Evolutionary conservation across 1,140 invertebrate genomes (phyloP), one percentile per base, ranked within the genome.

Genomic region (Platyura marginata): DNA sequence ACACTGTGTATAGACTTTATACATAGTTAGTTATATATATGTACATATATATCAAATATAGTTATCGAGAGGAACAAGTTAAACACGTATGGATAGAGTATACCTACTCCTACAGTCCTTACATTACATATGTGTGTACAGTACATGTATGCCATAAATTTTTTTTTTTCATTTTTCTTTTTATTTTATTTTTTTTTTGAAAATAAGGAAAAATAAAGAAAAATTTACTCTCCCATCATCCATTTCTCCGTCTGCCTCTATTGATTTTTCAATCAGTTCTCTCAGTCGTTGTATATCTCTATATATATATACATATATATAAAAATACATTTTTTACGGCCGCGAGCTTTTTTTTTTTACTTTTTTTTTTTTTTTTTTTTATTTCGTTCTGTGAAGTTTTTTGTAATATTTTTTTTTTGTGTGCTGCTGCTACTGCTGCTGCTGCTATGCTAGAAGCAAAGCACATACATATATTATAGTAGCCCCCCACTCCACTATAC

Each of bases 191-290:
- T 13, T 51, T 29, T 29, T 29, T 29, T 13, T 29, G 25, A 6
- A 29, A 29, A 13, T 29, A 29, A n/a, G 25, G 13, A 48, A 51
- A 51, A 46, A 45, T 41, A 52, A 50, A 56, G 54, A 44, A 51
- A 36, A 13, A 8, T 36, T 36, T n/a, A 10, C 34, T 13, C 15
- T 10, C 34, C 16, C 34, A 13, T 36, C 16, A 5, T 16, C 9
- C 13, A 29, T 29, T 8, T 29, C 25, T 29, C 6, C 13, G 40
- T 41, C 40, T 41, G 40, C 22, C 21, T 41, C 40, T 41, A 41
- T 41, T 41, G 40, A 41, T 41, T 41, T 41, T 41, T 33, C 40
- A 41, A 41, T 41, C 40, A 41, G 15, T 16, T 32, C 34, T 11
- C 34, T 36, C 9, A 6, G 34, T 36, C 34, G 19, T 9, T 40